phyloP scores from a whole-genome alignment of 2,797 vertebrate genomes.

The Pterois miles region DNA sequence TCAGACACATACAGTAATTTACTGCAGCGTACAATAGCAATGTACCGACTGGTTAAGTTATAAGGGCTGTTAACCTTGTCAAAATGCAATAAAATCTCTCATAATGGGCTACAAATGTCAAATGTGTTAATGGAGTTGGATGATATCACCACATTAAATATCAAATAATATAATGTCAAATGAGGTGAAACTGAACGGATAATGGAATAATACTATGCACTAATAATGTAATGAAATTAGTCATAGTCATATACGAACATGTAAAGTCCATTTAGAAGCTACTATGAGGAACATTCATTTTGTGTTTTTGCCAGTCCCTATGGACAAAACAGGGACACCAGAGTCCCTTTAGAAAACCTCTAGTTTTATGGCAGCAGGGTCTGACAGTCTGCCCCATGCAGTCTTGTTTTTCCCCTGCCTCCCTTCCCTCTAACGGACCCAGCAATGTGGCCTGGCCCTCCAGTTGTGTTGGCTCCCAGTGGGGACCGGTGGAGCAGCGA shows the following conservation, averaged over 20 bases:
- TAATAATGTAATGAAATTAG: not conserved
- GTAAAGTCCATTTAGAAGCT: not conserved
- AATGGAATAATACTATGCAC: not conserved
- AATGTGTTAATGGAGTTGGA: not conserved
- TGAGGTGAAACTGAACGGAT: not conserved
- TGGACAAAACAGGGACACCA: not conserved
- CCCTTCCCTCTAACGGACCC: no score
- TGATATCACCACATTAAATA: not conserved
- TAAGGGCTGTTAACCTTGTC: slow-evolving; percentile 5
- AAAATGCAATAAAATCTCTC: not conserved
- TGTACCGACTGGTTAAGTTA: not conserved
- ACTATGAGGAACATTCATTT: not conserved
- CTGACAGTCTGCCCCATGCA: not conserved
- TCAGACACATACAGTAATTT: not conserved
- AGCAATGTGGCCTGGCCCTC: no score
- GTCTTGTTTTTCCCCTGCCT: no score
- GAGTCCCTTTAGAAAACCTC: not conserved
- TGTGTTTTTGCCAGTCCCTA: not conserved
- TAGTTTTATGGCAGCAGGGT: not conserved
- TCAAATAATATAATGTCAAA: not conserved
- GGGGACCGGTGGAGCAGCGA: no score
- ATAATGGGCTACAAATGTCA: slow-evolving; percentile 30
- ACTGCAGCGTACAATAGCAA: not conserved
- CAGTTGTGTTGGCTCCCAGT: no score
- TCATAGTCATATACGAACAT: not conserved